A percentile compares a stretch with the other conserved stretches of the same genome.
Conservation (phyloP, 2,797 vertebrate species). For the Pygocentrus nattereri region DNA sequence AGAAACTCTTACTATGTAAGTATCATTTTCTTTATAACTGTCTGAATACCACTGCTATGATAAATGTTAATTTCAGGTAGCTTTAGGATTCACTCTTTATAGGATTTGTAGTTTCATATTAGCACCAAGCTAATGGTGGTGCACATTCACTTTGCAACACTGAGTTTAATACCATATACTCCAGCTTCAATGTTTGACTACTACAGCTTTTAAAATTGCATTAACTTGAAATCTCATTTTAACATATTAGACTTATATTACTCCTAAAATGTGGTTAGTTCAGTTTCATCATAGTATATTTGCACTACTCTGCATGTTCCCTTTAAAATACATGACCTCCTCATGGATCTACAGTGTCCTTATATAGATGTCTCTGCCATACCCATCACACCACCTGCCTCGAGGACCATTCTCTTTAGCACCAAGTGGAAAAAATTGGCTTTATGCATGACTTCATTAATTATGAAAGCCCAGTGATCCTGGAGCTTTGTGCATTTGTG, state of each 20-base stretch:
- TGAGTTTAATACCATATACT: too few species aligned
- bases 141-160: too few species aligned
- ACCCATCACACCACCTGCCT: constrained; percentile 8
- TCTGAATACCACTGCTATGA: too few species aligned
- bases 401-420: neutral
- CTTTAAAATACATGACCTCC: neutral
- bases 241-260: neutral
- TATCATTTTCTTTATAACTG: too few species aligned
- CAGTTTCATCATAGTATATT: neutral
- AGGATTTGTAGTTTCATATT: too few species aligned
- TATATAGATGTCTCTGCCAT: neutral
- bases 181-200: too few species aligned
- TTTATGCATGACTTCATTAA: constrained; percentile 14
- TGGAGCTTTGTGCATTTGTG: neutral
- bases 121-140: too few species aligned
- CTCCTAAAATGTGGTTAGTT: neutral
- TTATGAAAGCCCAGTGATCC: neutral
- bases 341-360: neutral
- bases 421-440: neutral
- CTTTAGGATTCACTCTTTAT: too few species aligned
- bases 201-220: neutral
- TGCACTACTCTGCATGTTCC: neutral
- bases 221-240: neutral
- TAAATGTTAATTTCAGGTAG: too few species aligned
- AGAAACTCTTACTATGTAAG: too few species aligned